Percentiles rank a stretch among this genome's conserved stretches.
Conservation (phyloP, 2,888 invertebrate genomes). For the Falcaria lacertinaria region DNA sequence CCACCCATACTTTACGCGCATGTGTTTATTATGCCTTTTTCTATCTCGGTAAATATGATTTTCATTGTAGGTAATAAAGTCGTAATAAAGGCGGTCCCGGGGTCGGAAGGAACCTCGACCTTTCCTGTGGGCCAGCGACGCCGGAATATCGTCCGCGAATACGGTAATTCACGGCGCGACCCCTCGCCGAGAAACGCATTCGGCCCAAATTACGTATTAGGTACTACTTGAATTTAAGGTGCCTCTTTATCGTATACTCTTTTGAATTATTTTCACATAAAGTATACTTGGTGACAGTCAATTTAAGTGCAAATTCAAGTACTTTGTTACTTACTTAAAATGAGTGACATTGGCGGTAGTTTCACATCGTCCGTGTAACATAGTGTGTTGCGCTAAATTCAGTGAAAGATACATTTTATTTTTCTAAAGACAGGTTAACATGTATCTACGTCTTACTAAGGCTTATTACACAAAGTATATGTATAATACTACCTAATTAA, state of each 20-base stretch:
- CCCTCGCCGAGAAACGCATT: slow-evolving; percentile 12
- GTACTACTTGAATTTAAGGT: not conserved
- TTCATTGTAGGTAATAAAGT: slow-evolving; percentile 69
- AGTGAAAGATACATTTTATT: too few species aligned
- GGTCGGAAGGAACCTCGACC: slow-evolving; percentile 59
- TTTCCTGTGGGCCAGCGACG: slow-evolving; percentile 46
- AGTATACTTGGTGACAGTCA: too few species aligned
- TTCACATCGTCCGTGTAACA: too few species aligned
- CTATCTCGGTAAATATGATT: slow-evolving; percentile 66
- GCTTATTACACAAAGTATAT: too few species aligned
- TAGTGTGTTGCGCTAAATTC: too few species aligned
- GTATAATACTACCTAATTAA: too few species aligned
- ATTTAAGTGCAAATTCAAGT: too few species aligned
- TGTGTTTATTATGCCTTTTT: slow-evolving; percentile 65
- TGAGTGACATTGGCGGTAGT: too few species aligned
- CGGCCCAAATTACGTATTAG: slow-evolving; percentile 15
- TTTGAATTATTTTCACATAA: too few species aligned
- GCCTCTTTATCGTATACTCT: not conserved
- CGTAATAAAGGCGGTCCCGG: slow-evolving; percentile 49
- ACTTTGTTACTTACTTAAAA: too few species aligned
- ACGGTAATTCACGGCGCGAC: slow-evolving; percentile 25
- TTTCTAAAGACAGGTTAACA: too few species aligned
- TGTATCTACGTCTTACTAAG: too few species aligned
- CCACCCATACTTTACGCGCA: slow-evolving; percentile 49
- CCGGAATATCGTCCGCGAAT: slow-evolving; percentile 28